Conservation (phyloP, 2,113 vertebrate genomes). For the Pterocles gutturalis region DNA sequence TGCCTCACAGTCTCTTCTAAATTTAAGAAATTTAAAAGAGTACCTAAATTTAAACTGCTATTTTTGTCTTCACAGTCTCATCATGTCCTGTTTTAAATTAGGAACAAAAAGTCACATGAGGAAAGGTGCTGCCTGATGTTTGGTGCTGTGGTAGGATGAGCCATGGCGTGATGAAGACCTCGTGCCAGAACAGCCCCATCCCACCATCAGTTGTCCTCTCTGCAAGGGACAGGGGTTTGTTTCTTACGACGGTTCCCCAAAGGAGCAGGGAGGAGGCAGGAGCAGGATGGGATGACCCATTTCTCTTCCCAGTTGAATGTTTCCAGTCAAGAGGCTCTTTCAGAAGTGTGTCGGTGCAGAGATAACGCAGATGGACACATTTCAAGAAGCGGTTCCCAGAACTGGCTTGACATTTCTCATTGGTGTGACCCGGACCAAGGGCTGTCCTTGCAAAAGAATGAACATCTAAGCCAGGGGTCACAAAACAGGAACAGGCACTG, state of each 20-base stretch:
- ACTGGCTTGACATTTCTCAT: background rate
- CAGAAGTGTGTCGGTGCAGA: background rate
- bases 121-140: background rate
- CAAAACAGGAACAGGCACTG: constrained; percentile 39
- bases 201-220: fast-evolving
- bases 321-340: constrained; percentile 48
- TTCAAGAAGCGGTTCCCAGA: constrained; percentile 18
- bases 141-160: background rate
- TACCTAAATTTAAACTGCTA: constrained; percentile 39
- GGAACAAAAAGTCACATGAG: fast-evolving
- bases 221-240: background rate
- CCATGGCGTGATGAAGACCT: background rate
- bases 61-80: background rate
- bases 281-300: background rate
- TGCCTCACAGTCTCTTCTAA: constrained; percentile 41
- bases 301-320: background rate
- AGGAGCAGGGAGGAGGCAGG: background rate
- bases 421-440: background rate
- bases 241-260: background rate
- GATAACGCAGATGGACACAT: background rate
- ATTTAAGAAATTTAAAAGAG: too few relatives aligned
- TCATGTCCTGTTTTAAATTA: background rate
- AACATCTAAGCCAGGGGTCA: background rate
- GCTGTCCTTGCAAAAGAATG: background rate
- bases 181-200: fast-evolving